Conservation (phyloP, 2,797 vertebrate genomes). For the Sitta carolinensis region DNA sequence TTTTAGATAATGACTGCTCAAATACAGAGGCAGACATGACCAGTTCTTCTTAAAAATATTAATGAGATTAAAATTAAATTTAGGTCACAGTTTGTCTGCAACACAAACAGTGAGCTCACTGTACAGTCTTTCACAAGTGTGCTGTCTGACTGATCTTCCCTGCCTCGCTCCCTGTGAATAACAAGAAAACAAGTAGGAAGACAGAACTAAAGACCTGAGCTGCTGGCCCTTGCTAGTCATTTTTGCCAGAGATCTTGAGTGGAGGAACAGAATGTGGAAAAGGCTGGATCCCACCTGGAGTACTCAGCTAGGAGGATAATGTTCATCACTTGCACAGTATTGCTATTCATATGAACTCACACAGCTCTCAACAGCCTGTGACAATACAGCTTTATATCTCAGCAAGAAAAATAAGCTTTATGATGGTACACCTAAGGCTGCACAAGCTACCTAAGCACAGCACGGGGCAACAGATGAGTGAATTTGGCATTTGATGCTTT, state of each 20-base stretch:
- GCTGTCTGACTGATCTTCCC: not conserved
- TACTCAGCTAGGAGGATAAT: not conserved
- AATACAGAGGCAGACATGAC: not conserved
- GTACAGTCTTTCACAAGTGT: not conserved
- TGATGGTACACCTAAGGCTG: not conserved
- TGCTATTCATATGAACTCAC: not conserved
- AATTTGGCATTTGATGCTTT: not conserved
- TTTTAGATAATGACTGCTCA: not conserved
- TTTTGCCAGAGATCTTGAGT: not conserved
- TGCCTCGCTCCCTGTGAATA: not conserved
- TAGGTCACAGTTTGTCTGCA: not conserved
- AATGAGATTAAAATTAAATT: not conserved
- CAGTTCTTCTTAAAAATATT: not conserved
- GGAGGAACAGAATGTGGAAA: not conserved
- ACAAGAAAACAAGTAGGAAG: not conserved
- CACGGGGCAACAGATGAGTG: not conserved
- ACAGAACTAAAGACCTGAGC: not conserved
- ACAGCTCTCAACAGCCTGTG: not conserved
- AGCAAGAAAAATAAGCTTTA: not conserved
- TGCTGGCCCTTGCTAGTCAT: not conserved
- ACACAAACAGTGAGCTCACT: not conserved
- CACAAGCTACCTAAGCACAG: not conserved
- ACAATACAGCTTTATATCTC: not conserved
- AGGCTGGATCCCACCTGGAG: not conserved
- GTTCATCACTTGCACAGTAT: not conserved